Conservation (phyloP, 2,797 vertebrate species). For the Falco rusticolus region DNA sequence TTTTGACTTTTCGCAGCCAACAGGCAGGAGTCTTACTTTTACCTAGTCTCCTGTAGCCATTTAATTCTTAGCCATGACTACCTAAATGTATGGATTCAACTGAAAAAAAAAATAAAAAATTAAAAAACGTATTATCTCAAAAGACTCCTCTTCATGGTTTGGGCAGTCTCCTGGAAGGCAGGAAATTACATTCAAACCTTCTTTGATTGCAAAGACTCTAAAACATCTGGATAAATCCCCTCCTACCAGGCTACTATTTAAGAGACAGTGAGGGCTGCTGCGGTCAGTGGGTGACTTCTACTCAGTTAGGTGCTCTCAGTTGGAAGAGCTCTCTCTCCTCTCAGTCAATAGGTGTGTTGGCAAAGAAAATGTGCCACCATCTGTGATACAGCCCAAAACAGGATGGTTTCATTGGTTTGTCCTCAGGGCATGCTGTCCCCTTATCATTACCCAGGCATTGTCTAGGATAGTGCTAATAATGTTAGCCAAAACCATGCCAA, state of each 20-base stretch:
- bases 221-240: rapidly evolving
- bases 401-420: background rate
- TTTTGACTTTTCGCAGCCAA: background rate
- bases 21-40: background rate
- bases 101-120: background rate
- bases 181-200: background rate
- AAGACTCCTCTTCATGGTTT: background rate
- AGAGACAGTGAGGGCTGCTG: background rate
- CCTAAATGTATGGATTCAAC: background rate
- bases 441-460: background rate
- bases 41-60: background rate
- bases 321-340: background rate
- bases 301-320: background rate
- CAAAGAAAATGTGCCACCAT: background rate
- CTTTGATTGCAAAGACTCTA: background rate
- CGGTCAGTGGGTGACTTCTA: rapidly evolving
- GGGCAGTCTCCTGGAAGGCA: background rate
- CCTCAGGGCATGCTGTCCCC: background rate
- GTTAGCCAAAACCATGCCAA: background rate
- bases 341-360: background rate
- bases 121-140: background rate
- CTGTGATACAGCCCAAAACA: background rate
- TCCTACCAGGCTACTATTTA: background rate
- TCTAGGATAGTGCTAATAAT: background rate
- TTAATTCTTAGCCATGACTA: background rate